Conservation (phyloP, 2,797 vertebrate species). For the Sebastes steindachneri region DNA sequence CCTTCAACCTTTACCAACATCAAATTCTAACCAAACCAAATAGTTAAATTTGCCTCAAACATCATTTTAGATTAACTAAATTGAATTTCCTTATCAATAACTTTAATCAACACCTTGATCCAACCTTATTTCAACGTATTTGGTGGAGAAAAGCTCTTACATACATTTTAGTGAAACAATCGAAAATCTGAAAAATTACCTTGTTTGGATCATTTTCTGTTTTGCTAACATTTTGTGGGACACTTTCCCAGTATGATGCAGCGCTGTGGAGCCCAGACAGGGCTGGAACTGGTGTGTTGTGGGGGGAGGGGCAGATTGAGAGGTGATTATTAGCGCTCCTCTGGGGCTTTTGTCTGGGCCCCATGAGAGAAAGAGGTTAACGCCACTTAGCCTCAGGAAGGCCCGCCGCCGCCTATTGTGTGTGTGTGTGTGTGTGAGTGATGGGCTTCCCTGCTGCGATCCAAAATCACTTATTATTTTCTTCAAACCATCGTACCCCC, state of each 20-base stretch:
- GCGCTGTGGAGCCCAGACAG: not conserved
- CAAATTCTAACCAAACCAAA: too few species aligned
- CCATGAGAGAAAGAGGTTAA: constrained; percentile 83
- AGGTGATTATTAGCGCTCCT: constrained; percentile 82
- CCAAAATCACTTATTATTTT: constrained; percentile 66
- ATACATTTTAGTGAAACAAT: not conserved
- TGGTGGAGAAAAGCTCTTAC: not conserved
- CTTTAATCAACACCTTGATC: too few species aligned
- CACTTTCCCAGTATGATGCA: too few species aligned
- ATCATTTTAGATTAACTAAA: too few species aligned
- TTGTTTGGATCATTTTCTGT: not conserved
- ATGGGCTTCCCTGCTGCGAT: constrained; percentile 43
- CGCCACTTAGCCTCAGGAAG: constrained; percentile 81
- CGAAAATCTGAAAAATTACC: not conserved
- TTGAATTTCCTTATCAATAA: too few species aligned
- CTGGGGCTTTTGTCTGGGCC: constrained; percentile 81
- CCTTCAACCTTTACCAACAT: too few species aligned
- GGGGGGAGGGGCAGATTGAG: constrained; percentile 48
- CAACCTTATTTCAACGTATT: not conserved
- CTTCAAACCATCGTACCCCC: constrained; percentile 10
- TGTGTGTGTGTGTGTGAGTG: constrained; percentile 24
- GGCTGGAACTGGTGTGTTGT: not conserved
- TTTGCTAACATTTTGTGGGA: not conserved
- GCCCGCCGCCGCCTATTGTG: constrained; percentile 29
- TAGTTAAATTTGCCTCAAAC: too few species aligned